A percentile compares a stretch with the other conserved stretches of the same genome.
Conservation (phyloP, 1,140 invertebrate species). For the Euglossa dilemma region DNA sequence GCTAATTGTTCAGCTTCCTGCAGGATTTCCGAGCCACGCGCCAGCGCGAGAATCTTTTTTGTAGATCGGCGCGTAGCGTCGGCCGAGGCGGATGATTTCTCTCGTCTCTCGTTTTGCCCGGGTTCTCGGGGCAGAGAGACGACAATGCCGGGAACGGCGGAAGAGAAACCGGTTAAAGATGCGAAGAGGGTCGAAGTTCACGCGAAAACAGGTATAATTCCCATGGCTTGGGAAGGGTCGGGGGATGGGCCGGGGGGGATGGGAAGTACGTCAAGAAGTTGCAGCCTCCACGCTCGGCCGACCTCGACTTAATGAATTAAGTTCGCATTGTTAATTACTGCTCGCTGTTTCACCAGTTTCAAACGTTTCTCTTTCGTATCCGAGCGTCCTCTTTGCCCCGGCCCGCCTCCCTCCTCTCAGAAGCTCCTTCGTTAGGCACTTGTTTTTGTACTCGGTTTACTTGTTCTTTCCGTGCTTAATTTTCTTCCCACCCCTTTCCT, state of each 20-base stretch:
- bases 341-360: constrained; percentile 66
- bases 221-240: constrained; percentile 1
- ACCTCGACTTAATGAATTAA: constrained; percentile 76
- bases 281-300: constrained; percentile 53
- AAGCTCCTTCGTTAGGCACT: neutral
- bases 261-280: constrained; percentile 71
- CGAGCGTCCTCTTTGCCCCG: neutral
- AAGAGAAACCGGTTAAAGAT: neutral
- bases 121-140: neutral
- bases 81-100: too few species aligned
- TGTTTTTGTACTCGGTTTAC: neutral
- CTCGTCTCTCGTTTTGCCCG: neutral
- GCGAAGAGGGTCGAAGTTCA: constrained; percentile 15
- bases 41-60: neutral
- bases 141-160: neutral
- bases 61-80: too few species aligned
- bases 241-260: neutral
- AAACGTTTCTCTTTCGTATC: constrained; percentile 52
- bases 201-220: constrained; percentile 46
- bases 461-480: neutral
- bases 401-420: too few species aligned
- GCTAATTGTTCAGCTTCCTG: constrained; percentile 34
- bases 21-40: neutral
- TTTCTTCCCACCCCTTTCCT: neutral
- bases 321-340: constrained; percentile 76